Conservation (phyloP, 2,888 invertebrate genomes). For the Erebia aethiops region DNA sequence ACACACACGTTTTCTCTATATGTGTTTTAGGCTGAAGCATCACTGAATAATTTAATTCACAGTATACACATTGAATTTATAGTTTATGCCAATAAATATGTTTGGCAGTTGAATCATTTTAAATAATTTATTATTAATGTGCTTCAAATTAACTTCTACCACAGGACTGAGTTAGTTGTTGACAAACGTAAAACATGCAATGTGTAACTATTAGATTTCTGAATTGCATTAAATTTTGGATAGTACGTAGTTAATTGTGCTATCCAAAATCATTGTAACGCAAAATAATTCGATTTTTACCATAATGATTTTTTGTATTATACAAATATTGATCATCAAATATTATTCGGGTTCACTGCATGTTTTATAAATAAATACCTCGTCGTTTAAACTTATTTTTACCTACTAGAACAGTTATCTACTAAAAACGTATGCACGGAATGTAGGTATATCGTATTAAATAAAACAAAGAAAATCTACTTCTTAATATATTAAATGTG, state of each 20-base stretch:
- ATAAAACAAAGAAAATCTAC: too few species aligned
- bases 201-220: slow-evolving; percentile 1
- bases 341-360: too few species aligned
- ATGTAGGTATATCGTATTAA: too few species aligned
- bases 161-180: neutral
- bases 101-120: slow-evolving; percentile 3
- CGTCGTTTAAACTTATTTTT: too few species aligned
- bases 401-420: too few species aligned
- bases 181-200: slow-evolving; percentile 5
- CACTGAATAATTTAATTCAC: slow-evolving; percentile 16
- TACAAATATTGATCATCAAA: too few species aligned
- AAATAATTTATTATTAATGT: slow-evolving; percentile 14
- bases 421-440: too few species aligned
- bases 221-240: slow-evolving; percentile 1
- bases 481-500: too few species aligned
- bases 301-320: neutral
- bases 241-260: neutral
- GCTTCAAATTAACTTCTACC: slow-evolving; percentile 20
- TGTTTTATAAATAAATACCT: too few species aligned
- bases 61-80: slow-evolving; percentile 15
- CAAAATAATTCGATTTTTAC: neutral
- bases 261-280: neutral
- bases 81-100: slow-evolving; percentile 11
- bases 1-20: neutral
- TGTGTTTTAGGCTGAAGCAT: neutral